Evolutionary conservation across 2,888 invertebrate species (phyloP).

Genomic region (Thecophora atra): DNA sequence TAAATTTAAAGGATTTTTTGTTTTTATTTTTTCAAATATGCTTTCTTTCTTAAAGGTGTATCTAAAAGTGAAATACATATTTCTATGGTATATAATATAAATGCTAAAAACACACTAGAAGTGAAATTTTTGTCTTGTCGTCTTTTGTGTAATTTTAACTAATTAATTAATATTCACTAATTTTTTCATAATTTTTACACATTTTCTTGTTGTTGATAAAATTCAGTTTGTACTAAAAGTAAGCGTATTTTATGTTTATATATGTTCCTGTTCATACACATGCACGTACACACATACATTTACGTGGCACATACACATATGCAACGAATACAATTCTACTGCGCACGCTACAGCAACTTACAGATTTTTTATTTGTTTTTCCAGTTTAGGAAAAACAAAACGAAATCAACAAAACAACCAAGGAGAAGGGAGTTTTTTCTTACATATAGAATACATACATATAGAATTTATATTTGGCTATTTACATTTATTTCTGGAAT

Average conservation of each 20-base stretch:
- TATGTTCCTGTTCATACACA: background rate
- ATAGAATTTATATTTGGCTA: no score
- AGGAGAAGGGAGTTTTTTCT: no score
- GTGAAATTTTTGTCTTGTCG: constrained; percentile 2
- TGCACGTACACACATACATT: background rate
- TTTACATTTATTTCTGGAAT: no score
- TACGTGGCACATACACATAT: no score
- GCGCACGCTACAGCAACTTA: no score
- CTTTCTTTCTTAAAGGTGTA: constrained; percentile 1
- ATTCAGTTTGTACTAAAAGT: constrained; percentile 56
- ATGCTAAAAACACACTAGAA: constrained; percentile 14
- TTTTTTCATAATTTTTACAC: constrained; percentile 7
- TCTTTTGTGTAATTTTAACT: background rate
- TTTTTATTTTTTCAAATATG: background rate
- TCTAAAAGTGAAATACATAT: constrained; percentile 14
- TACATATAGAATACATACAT: no score
- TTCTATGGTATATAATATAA: constrained; percentile 5
- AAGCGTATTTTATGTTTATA: constrained; percentile 51
- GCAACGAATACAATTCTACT: no score
- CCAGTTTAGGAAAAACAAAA: no score
- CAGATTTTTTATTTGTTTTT: no score
- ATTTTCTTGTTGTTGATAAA: constrained; percentile 27
- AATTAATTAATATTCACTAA: background rate
- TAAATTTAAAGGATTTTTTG: background rate
- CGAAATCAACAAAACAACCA: no score